phyloP scores from a whole-genome alignment of 2,797 vertebrate genomes.

The Acestrorhynchus altus region DNA sequence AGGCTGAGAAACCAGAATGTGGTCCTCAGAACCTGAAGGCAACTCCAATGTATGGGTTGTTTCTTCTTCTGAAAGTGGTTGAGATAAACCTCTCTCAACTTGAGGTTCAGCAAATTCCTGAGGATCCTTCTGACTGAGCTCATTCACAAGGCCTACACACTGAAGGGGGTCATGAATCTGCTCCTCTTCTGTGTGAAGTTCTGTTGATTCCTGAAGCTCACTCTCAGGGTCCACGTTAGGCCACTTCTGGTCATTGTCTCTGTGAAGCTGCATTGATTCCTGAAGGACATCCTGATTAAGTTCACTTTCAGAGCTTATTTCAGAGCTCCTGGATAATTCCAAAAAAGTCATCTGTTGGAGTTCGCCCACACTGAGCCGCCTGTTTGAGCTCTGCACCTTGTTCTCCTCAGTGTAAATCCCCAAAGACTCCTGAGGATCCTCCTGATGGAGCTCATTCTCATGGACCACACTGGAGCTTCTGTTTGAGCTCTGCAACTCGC shows the following conservation, averaged over 20 bases:
- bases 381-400: background rate
- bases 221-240: background rate
- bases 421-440: background rate
- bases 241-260: background rate
- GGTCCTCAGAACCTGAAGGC: conserved; percentile 55
- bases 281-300: background rate
- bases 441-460: background rate
- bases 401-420: background rate
- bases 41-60: no score
- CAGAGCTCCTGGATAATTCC: no score
- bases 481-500: conserved; percentile 4
- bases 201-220: background rate
- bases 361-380: no score
- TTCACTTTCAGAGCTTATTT: no score
- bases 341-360: no score
- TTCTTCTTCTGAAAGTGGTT: background rate
- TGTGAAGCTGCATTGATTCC: background rate
- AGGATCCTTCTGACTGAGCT: background rate
- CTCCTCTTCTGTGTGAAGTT: background rate
- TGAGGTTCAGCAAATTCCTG: background rate
- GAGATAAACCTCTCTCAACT: background rate
- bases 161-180: background rate
- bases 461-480: background rate
- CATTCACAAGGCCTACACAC: background rate
- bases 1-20: background rate